A percentile compares a stretch with the other conserved stretches of the same genome.
Conservation (phyloP, 37 sponge, comb jelly and placozoan genomes). For the Axinella damicornis region DNA sequence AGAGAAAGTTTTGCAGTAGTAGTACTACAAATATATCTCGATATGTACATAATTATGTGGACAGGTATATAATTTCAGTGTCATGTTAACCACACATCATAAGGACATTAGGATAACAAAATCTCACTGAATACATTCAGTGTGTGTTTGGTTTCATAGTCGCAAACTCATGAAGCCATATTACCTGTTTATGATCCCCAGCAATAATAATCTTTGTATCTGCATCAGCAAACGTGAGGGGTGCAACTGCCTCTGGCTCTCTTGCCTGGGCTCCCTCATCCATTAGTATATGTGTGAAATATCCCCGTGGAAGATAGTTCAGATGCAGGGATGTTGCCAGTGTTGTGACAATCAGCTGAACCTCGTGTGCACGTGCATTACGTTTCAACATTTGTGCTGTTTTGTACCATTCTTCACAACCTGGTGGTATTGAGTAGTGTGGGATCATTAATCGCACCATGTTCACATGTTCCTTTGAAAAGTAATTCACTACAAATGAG, state of each 20-base stretch:
- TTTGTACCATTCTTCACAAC: neutral
- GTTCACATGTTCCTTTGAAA: neutral
- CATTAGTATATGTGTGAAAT: slow-evolving; percentile 82
- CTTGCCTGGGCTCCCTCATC: slow-evolving; percentile 84
- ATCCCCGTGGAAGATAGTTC: neutral
- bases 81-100: too few relatives aligned
- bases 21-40: too few relatives aligned
- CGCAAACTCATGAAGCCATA: too few relatives aligned
- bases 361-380: too few relatives aligned
- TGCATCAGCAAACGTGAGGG: slow-evolving; percentile 53
- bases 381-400: neutral
- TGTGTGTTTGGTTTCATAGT: neutral
- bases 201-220: slow-evolving; percentile 79
- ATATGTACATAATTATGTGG: too few relatives aligned
- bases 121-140: too few relatives aligned
- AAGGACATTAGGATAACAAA: too few relatives aligned
- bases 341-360: slow-evolving; percentile 58
- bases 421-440: neutral
- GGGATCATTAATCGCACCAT: neutral
- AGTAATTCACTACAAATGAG: slow-evolving; percentile 52
- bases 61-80: too few relatives aligned
- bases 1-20: too few relatives aligned
- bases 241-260: slow-evolving; percentile 77
- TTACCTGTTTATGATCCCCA: slow-evolving; percentile 80
- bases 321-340: slow-evolving; percentile 38